A percentile compares a stretch with the other conserved stretches of the same genome.
phyloP scores from a whole-genome alignment of 2,797 vertebrate species.

The Clarias fuscus region DNA sequence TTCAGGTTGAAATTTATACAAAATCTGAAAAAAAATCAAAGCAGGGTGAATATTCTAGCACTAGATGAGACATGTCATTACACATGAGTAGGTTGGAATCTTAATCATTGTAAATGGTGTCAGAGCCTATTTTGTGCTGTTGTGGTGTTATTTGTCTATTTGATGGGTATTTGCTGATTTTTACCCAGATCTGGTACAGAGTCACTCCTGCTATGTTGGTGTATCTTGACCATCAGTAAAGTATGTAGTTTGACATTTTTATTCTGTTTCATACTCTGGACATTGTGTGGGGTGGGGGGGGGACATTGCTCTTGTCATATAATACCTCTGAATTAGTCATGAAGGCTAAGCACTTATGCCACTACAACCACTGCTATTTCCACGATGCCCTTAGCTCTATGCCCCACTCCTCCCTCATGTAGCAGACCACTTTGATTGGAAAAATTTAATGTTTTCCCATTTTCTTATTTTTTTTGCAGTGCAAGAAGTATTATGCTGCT shows the following conservation, averaged over 20 bases:
- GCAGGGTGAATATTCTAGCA: background rate
- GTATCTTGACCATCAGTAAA: conserved; percentile 57
- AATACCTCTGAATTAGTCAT: conserved; percentile 69
- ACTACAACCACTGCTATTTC: conserved; percentile 3
- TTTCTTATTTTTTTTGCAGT: background rate
- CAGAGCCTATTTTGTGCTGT: conserved; percentile 17
- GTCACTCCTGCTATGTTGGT: conserved; percentile 52
- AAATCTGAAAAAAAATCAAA: background rate
- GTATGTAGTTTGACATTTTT: conserved; percentile 63
- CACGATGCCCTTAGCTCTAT: conserved; percentile 9
- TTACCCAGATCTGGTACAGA: conserved; percentile 17
- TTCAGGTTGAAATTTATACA: background rate
- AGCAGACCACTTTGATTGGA: background rate
- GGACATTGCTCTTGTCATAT: conserved; percentile 60
- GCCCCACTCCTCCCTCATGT: background rate
- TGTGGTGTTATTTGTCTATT: conserved; percentile 31
- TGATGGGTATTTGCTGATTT: conserved; percentile 39
- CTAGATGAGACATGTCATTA: background rate
- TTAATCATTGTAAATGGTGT: conserved; percentile 26
- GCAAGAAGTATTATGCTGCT: background rate
- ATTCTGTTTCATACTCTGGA: conserved; percentile 45
- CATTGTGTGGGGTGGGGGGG: conserved; percentile 57
- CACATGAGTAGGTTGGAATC: background rate
- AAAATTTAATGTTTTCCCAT: background rate
- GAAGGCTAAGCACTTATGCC: conserved; percentile 56